Conservation (phyloP, 2,113 vertebrate genomes). For the Syngnathus typhle region DNA sequence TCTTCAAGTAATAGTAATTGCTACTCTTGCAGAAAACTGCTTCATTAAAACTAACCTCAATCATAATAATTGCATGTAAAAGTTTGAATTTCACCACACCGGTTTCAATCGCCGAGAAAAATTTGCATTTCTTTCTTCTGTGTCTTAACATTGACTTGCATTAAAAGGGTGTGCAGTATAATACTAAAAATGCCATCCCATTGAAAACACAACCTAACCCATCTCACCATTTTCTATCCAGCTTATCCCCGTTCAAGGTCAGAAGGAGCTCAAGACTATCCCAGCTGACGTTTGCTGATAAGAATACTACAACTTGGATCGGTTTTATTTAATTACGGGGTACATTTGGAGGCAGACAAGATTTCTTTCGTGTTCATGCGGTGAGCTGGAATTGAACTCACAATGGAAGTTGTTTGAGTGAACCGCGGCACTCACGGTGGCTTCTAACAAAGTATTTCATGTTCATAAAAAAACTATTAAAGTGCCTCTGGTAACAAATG, state of each 20-base stretch:
- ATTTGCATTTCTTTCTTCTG: too few species aligned
- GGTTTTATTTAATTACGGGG: not conserved
- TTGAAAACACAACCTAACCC: not conserved
- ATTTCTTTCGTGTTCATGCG: not conserved
- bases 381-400: too few species aligned
- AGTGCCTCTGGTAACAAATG: too few species aligned
- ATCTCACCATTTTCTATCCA: not conserved
- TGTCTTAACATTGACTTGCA: too few species aligned
- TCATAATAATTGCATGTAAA: too few species aligned
- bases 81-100: too few species aligned
- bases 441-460: too few species aligned
- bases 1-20: not conserved
- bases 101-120: not conserved
- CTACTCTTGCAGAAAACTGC: not conserved
- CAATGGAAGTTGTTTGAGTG: too few species aligned
- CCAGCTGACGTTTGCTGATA: not conserved
- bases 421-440: too few species aligned
- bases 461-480: too few species aligned
- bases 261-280: not conserved
- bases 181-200: not conserved
- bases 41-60: too few species aligned
- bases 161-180: not conserved
- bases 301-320: not conserved
- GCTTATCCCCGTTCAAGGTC: slow-evolving; percentile 1
- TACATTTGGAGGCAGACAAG: not conserved